Percentiles rank a stretch among this genome's conserved stretches.
Conservation (phyloP, 2,113 vertebrate species). For the Nycticorax nycticorax region DNA sequence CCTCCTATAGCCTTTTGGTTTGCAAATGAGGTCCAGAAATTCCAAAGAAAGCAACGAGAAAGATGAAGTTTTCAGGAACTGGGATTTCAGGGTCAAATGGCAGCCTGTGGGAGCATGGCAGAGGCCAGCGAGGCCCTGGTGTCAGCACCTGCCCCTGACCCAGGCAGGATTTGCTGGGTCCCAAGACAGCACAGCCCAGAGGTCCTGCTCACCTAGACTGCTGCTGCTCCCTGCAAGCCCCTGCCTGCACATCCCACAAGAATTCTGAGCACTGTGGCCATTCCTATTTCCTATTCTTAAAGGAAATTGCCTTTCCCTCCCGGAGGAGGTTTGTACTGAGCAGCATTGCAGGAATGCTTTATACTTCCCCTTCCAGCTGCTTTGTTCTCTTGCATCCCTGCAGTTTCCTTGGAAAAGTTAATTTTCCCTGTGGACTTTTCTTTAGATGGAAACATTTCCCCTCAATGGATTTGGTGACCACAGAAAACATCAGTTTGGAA, state of each 20-base stretch:
- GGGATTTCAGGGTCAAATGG: not conserved
- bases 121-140: fast-evolving
- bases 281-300: not conserved
- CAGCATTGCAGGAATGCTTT: not conserved
- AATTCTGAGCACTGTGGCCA: not conserved
- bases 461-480: not conserved
- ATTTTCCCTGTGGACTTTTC: not conserved
- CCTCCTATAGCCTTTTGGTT: not conserved
- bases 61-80: not conserved
- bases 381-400: not conserved
- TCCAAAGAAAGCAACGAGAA: not conserved
- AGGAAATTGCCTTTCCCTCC: not conserved
- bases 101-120: not conserved
- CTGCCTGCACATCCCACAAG: not conserved
- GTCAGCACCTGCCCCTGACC: not conserved
- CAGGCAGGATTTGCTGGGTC: not conserved
- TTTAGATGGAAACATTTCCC: not conserved
- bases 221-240: not conserved
- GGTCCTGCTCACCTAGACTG: not conserved
- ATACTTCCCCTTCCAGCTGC: not conserved
- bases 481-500: not conserved
- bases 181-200: no score
- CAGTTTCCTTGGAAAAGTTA: conserved; percentile 17
- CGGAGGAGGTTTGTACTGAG: not conserved
- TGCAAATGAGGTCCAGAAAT: not conserved